Evolutionary conservation across 1,140 invertebrate species (phyloP).

Genomic region (Metaphire vulgaris): DNA sequence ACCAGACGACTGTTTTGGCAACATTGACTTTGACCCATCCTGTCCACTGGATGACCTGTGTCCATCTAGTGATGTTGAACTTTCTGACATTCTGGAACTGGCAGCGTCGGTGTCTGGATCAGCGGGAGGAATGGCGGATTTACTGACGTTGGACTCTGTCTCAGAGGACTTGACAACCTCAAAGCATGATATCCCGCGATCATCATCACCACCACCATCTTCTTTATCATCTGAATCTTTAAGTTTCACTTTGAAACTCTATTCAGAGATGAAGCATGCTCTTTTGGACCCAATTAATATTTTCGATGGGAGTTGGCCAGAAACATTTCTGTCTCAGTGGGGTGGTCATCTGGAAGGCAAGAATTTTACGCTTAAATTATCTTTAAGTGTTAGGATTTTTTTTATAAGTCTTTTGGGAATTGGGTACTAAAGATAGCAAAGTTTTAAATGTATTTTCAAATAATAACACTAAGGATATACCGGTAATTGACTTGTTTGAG

Average conservation of each 20-base stretch:
- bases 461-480: not conserved
- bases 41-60: not conserved
- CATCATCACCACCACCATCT: not conserved
- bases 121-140: not conserved
- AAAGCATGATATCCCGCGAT: not conserved
- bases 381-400: not conserved
- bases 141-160: not conserved
- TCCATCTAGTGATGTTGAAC: not conserved
- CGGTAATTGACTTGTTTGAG: not conserved
- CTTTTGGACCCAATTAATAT: not conserved
- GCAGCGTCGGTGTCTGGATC: not conserved
- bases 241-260: not conserved
- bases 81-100: not conserved
- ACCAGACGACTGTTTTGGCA: not conserved
- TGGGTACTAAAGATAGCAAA: not conserved
- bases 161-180: too few species aligned
- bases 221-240: not conserved
- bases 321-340: not conserved
- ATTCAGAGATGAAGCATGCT: not conserved
- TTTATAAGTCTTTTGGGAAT: not conserved
- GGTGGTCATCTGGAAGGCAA: not conserved
- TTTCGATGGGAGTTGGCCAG: not conserved
- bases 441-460: not conserved
- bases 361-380: not conserved
- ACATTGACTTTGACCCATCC: not conserved